These are phyloP conservation scores for Ondatra zibethicus DNA, from an alignment of 2,113 vertebrate genomes.

Conservation along the genomic window DNA sequence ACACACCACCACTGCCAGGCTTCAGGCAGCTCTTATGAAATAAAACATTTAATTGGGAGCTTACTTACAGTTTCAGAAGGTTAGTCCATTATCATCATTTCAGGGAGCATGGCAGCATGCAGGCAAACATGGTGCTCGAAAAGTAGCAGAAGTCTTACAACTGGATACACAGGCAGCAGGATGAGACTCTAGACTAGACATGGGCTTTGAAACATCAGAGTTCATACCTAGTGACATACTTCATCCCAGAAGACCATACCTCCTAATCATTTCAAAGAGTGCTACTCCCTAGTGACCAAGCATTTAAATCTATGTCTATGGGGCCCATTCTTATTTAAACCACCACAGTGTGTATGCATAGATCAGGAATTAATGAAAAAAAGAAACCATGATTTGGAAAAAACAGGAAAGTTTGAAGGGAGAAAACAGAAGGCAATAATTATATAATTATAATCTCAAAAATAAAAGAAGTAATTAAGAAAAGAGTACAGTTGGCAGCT, in stretches of 20 bases:
- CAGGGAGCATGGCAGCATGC: not conserved
- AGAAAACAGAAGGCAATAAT: not conserved
- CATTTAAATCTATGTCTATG: not conserved
- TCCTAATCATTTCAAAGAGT: not conserved
- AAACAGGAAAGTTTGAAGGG: not conserved
- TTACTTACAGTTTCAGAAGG: not conserved
- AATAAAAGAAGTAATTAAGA: not conserved
- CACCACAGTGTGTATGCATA: not conserved
- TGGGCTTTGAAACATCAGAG: not conserved
- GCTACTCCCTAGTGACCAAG: not conserved
- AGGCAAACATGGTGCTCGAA: not conserved
- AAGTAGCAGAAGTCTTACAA: not conserved
- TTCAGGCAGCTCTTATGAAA: not conserved
- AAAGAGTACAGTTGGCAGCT: not conserved
- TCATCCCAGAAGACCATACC: not conserved
- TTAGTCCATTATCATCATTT: not conserved
- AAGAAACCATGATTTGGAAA: not conserved
- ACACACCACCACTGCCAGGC: too few species aligned
- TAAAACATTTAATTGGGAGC: not conserved
- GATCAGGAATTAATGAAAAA: not conserved
- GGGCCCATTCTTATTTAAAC: not conserved
- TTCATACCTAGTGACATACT: not conserved
- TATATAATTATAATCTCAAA: not conserved
- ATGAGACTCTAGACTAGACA: not conserved
- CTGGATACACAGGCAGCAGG: not conserved